Conservation (phyloP, 2,888 invertebrate genomes). For the Thereva unica region DNA sequence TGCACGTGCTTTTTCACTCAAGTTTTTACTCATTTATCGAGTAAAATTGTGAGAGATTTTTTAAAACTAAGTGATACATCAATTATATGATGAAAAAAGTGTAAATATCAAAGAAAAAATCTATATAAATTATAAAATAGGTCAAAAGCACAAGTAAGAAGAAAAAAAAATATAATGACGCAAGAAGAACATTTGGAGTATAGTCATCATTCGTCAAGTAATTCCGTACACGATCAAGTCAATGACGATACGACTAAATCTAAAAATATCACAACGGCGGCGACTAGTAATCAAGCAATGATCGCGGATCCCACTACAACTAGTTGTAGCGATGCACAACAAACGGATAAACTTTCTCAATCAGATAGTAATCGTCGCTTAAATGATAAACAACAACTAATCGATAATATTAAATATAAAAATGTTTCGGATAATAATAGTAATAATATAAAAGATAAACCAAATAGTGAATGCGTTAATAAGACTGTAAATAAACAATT, state of each 20-base stretch:
- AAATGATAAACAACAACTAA: not conserved
- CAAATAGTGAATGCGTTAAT: not conserved
- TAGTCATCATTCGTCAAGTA: conserved; percentile 36
- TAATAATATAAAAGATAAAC: not conserved
- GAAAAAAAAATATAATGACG: conserved; percentile 36
- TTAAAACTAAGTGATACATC: conserved; percentile 14
- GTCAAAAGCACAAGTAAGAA: not conserved
- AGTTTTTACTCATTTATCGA: too few species aligned
- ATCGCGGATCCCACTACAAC: not conserved
- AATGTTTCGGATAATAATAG: not conserved
- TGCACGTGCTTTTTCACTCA: too few species aligned
- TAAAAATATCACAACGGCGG: conserved; percentile 34
- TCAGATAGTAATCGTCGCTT: not conserved
- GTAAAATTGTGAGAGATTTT: conserved; percentile 9
- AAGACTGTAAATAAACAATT: conserved; percentile 9
- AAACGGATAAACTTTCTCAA: not conserved
- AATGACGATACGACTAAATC: conserved; percentile 37
- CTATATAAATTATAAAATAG: not conserved
- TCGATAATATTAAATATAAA: not conserved
- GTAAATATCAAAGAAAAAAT: too few species aligned
- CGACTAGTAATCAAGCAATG: conserved; percentile 15
- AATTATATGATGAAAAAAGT: too few species aligned
- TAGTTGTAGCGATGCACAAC: not conserved
- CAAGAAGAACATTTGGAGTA: conserved; percentile 40
- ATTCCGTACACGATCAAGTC: conserved; percentile 37